Evolutionary conservation across 2,797 vertebrate species (phyloP).

Genomic region (Thamnophis elegans): DNA sequence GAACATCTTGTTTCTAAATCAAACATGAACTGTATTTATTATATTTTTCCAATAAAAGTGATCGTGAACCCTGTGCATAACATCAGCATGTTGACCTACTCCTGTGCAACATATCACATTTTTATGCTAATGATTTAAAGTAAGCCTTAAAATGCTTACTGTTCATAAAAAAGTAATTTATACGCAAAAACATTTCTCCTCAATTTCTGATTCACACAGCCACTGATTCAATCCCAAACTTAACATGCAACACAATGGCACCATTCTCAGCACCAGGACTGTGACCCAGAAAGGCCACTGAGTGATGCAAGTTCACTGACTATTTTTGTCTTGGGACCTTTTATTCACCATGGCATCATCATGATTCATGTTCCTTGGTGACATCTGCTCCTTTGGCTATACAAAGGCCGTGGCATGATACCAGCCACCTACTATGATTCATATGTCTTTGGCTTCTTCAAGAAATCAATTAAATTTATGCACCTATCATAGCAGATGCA

Average conservation of each 20-base stretch:
- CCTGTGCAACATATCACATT: not conserved
- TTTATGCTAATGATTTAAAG: not conserved
- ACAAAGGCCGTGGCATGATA: conserved; percentile 21
- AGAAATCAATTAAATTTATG: not conserved
- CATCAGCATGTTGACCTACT: not conserved
- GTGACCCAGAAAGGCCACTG: not conserved
- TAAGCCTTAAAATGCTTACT: not conserved
- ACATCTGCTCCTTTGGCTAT: conserved; percentile 3
- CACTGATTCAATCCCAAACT: not conserved
- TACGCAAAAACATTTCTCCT: not conserved
- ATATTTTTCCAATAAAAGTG: conserved; percentile 10
- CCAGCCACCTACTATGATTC: not conserved
- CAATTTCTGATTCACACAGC: not conserved
- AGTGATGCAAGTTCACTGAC: not conserved
- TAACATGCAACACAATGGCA: not conserved
- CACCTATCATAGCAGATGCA: not conserved
- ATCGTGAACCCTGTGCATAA: not conserved
- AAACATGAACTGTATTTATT: conserved; percentile 40
- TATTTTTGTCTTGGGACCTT: conserved; percentile 5
- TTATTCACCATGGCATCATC: not conserved
- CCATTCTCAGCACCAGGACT: not conserved
- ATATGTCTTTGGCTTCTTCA: not conserved
- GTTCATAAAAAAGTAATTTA: not conserved
- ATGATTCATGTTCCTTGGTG: conserved; percentile 1
- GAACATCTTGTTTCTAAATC: conserved; percentile 49